Evolutionary conservation across 2,113 vertebrate genomes (phyloP).

Genomic region (Pseudois nayaur): DNA sequence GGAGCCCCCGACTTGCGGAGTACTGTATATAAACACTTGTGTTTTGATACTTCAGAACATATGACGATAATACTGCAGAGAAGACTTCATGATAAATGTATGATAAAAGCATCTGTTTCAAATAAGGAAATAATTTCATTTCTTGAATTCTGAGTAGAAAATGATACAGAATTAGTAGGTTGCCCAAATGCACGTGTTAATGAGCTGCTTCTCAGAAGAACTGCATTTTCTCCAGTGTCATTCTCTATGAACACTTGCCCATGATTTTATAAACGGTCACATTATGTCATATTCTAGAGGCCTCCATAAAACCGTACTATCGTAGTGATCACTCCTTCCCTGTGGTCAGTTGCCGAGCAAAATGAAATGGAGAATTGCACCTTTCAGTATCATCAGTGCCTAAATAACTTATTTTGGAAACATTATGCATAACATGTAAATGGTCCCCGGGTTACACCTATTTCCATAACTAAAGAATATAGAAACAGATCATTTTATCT

Average conservation of each 20-base stretch:
- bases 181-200: neutral
- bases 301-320: neutral
- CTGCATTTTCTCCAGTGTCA: neutral
- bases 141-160: conserved; percentile 24
- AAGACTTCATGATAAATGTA: neutral
- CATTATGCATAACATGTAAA: neutral
- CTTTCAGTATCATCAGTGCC: neutral
- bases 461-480: neutral
- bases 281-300: neutral
- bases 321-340: neutral
- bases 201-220: neutral
- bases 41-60: neutral
- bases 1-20: neutral
- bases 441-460: neutral
- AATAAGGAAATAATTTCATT: conserved; percentile 3
- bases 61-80: neutral
- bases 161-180: neutral
- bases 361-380: neutral
- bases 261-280: neutral
- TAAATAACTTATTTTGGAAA: conserved; percentile 7
- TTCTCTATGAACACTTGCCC: neutral
- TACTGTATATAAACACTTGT: neutral
- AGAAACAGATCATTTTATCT: neutral
- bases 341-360: neutral
- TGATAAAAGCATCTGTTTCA: neutral